phyloP scores from a whole-genome alignment of 2,797 vertebrate genomes.

The Rhinophrynus dorsalis region DNA sequence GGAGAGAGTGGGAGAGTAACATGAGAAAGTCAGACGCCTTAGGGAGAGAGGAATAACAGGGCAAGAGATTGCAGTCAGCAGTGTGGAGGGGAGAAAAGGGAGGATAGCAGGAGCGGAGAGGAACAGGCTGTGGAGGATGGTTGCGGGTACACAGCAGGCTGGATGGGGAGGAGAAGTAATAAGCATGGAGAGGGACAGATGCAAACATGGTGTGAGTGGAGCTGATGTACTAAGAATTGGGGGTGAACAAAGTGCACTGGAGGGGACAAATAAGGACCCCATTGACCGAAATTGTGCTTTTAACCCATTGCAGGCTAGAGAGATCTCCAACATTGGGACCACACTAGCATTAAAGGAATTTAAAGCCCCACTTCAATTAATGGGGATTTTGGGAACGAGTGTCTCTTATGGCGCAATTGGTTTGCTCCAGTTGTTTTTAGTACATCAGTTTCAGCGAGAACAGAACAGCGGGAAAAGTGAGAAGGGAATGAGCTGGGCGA shows the following conservation, averaged over 20 bases:
- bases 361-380: too few species aligned
- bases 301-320: too few species aligned
- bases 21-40: neutral
- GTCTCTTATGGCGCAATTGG: too few species aligned
- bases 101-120: neutral
- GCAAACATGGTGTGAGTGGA: neutral
- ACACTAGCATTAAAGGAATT: too few species aligned
- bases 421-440: too few species aligned
- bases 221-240: too few species aligned
- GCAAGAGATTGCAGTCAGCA: neutral
- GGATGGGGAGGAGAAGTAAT: neutral
- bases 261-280: too few species aligned
- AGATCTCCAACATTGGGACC: too few species aligned
- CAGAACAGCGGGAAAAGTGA: neutral
- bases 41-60: neutral
- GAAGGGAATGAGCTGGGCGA: neutral
- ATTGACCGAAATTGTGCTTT: too few species aligned
- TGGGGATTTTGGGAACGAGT: too few species aligned
- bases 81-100: neutral
- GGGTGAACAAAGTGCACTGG: too few species aligned
- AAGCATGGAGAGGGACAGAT: neutral
- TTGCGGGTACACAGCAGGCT: neutral
- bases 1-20: neutral
- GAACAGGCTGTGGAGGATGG: neutral
- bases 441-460: too few species aligned